Base-by-base conservation (phyloP, 1,140 invertebrate species). In the Drosophila eugracilis region DNA sequence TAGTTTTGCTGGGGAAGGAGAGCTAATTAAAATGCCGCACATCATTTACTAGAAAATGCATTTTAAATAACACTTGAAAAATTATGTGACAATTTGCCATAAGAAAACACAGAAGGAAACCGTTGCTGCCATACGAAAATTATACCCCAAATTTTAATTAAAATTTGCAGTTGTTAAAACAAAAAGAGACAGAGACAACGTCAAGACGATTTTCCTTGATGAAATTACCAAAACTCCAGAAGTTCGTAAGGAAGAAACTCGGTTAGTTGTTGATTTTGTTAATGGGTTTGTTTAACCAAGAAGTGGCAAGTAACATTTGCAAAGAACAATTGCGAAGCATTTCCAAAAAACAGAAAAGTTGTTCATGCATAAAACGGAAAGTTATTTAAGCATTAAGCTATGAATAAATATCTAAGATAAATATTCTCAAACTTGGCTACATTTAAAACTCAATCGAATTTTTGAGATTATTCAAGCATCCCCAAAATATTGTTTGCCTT, bases 1-100 rank as follows among this genome's bases (percentile, higher is more conserved):
- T 85, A 86, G 66, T 59, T 79, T 71, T 55, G 30, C 58, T 53
- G 37, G 42, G 21, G 52, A 12, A 37, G 30, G 45, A 63, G 42
- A 75, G 34, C 81, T 86, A 86, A 85, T 85, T 85, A 85, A 86
- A 85, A 85, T 86, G 83, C 74, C 52, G 63, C 77, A 75, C 73
- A 81, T 71, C 74, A 75, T 88, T 85, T 88, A 78, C 83, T 88
- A 41, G 63, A 26, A 59, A 71, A 74, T 86, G 81, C 81, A 85
- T 77, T 85, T 81, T 79, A 80, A 85, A 85, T 76, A 66, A 78
- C 79, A 84, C 59, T 85, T 57, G 53, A 52, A 63, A 79, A 72
- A 72, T 60, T 10, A 59, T 80, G 65, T 60, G 72, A 80, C 52
- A 73, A 65, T 69, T 85, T 60, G 39, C 53, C 37, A 53, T 53